Evolutionary conservation across 2,888 invertebrate species (phyloP).

Genomic region (Orchestes rusci): DNA sequence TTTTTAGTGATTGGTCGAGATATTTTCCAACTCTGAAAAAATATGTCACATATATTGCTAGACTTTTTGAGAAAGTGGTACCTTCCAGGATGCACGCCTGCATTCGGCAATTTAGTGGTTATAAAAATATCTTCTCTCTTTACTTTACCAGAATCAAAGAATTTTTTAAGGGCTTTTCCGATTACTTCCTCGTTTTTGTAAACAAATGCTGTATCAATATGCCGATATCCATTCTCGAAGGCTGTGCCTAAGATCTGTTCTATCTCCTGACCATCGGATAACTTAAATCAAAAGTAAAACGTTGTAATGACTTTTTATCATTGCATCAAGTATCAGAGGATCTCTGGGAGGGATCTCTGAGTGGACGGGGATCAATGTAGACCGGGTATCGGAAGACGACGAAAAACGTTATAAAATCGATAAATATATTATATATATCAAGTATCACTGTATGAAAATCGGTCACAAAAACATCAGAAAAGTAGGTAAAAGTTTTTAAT

Average conservation of each 20-base stretch:
- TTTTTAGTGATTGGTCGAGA: constrained; percentile 29
- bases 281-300: not conserved
- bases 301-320: no score
- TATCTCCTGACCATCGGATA: constrained; percentile 38
- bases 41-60: not conserved
- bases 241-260: constrained; percentile 62
- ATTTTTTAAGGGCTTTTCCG: constrained; percentile 62
- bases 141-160: constrained; percentile 58
- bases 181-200: constrained; percentile 70
- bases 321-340: no score
- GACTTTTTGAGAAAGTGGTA: not conserved
- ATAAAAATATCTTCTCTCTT: constrained; percentile 73
- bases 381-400: no score
- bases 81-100: constrained; percentile 36
- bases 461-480: no score
- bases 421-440: no score
- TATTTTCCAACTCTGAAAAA: constrained; percentile 28
- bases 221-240: constrained; percentile 68
- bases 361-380: no score
- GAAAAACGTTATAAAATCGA: no score
- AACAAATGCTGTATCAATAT: constrained; percentile 70
- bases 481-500: no score
- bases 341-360: no score
- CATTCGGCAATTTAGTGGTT: constrained; percentile 67
- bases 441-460: no score